phyloP scores from a whole-genome alignment of 2,113 vertebrate genomes.

The Elephas maximus region DNA sequence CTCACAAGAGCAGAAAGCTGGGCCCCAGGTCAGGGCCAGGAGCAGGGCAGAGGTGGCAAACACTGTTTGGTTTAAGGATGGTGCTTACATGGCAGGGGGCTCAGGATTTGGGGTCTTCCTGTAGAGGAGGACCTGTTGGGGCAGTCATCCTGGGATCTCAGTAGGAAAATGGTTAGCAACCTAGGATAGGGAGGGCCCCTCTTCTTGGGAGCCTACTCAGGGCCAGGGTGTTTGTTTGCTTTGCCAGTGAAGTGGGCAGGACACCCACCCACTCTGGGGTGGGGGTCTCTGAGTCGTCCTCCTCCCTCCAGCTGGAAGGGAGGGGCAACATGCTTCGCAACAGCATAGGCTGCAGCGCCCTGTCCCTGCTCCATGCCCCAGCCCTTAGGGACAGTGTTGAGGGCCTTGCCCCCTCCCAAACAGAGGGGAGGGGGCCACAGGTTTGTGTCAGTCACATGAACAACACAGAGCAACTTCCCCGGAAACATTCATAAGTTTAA shows the following conservation, averaged over 20 bases:
- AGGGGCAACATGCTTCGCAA: no score
- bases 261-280: not conserved
- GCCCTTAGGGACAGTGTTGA: not conserved
- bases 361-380: not conserved
- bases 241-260: not conserved
- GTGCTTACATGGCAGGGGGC: not conserved
- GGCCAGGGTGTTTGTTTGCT: not conserved
- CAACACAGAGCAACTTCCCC: slow-evolving; percentile 84
- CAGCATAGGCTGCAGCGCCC: fast-evolving
- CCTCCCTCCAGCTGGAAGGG: not conserved
- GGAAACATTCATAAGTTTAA: slow-evolving; percentile 96
- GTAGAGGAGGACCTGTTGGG: not conserved
- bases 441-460: slow-evolving; percentile 61
- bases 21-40: not conserved
- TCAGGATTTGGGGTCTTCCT: not conserved
- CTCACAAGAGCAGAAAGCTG: not conserved
- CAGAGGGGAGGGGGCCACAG: not conserved
- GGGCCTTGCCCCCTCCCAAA: not conserved
- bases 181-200: not conserved
- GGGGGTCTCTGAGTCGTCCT: not conserved
- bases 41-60: not conserved
- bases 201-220: not conserved
- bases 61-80: not conserved
- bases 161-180: not conserved
- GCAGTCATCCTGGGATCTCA: not conserved